Conservation (phyloP, 2,113 vertebrate species). For the Ictalurus furcatus region DNA sequence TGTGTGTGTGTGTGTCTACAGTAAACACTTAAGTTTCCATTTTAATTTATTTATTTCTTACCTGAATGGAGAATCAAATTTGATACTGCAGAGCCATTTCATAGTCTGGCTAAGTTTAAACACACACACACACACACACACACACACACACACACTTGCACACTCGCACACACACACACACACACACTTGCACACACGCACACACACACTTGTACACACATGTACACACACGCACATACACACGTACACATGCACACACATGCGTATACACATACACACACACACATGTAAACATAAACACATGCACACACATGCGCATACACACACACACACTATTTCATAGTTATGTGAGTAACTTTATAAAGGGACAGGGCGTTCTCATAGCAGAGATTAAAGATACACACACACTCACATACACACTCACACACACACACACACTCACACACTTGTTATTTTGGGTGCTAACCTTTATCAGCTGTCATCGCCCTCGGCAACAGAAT, state of each 20-base stretch:
- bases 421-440: slow-evolving; percentile 4
- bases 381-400: not conserved
- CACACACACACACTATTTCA: not conserved
- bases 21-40: not conserved
- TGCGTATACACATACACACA: too few relatives aligned
- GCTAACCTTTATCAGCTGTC: slow-evolving; percentile 40
- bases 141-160: not conserved
- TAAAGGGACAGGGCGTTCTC: too few relatives aligned
- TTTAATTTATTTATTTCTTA: not conserved
- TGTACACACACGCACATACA: too few relatives aligned
- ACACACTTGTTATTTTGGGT: slow-evolving; percentile 17
- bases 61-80: not conserved
- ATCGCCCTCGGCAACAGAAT: not conserved
- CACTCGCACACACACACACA: not conserved
- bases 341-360: too few relatives aligned
- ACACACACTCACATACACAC: not conserved
- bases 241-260: too few relatives aligned
- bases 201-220: not conserved
- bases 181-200: too few relatives aligned
- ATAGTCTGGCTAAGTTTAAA: not conserved
- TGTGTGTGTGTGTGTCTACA: not conserved
- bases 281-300: not conserved
- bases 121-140: not conserved
- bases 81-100: not conserved
- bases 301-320: not conserved